Evolutionary conservation across 2,888 invertebrate species (phyloP), one percentile per base, ranked within the genome.

Genomic region (Sceliomorpha sp.): DNA sequence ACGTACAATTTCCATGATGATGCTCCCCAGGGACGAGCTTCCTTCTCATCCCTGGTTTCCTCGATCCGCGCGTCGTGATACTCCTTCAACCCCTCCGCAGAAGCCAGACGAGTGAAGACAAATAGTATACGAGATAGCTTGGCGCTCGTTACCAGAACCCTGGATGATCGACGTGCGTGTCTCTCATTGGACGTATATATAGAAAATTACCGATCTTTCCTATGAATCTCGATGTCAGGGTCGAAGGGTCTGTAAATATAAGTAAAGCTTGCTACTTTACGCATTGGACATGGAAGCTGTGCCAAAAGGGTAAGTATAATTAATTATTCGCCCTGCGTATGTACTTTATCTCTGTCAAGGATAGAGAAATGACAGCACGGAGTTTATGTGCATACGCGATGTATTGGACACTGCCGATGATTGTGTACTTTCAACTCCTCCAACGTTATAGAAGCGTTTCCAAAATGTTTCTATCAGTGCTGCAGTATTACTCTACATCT

Each of bases 1-100:
- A 79, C 80, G 81, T 85, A 83, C 85, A 84, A 87, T 86, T 86
- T 86, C 80, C 80, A 82, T 83, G 86, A 86, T 85, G 82, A 87
- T 78, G 78, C 78, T 78, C 84, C 83, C 81, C 48, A 47, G 86
- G 82, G 83, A 84, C 51, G 51, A 34, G 53, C 51, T 63, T 59
- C 64, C 26, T 59, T 44, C 56, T 42, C 39, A 68, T 58, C 34
- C 67, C 71, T 63, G 72, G 78, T 80, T 78, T 78, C 72, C 71
- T 73, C 73, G 70, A 64, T 73, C 73, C 69, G 62, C 64, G 69
- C 62, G 70, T 59, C 63, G 70, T 68, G 70, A 67, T 73, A 53
- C 59, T 66, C 64, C 51, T 70, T 75, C 75, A 74, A 64, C 70
- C 76, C 71, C 74, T 63, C 62, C 44, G 32, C 44, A 44, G 39